These are phyloP conservation scores for Sarcophaga carnaria DNA, from an alignment of 2,888 invertebrate genomes.

Conservation along the genomic window DNA sequence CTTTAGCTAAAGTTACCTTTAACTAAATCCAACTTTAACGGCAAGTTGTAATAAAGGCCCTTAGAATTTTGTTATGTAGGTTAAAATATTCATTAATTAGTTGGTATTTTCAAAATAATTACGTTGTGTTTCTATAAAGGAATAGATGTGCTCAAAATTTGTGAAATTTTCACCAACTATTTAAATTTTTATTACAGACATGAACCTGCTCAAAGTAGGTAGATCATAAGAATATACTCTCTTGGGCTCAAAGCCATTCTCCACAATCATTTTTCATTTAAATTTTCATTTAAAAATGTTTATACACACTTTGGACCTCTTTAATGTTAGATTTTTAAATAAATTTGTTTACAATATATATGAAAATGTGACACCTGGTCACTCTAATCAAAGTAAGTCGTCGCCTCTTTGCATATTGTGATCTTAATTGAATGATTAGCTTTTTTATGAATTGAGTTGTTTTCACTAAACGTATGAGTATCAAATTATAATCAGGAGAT, in stretches of 20 bases:
- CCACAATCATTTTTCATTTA: neutral
- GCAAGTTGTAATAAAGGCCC: no score
- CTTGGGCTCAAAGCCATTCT: neutral
- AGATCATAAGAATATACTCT: neutral
- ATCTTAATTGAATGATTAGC: constrained; percentile 62
- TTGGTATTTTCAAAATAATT: no score
- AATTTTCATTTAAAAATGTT: neutral
- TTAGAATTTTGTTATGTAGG: no score
- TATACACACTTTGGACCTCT: neutral
- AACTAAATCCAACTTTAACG: no score
- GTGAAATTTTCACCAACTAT: no score
- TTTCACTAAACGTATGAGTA: neutral
- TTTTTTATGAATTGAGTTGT: constrained; percentile 33
- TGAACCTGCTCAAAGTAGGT: neutral
- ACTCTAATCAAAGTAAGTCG: neutral
- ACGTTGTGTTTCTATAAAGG: no score
- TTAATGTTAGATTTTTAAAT: neutral
- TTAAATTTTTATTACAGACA: no score
- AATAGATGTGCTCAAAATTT: no score
- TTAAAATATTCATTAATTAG: no score
- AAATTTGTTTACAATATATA: no score
- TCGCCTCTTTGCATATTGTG: constrained; percentile 20
- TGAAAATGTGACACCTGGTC: constrained; percentile 5
- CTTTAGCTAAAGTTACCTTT: no score
- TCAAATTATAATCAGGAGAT: neutral